Conservation (phyloP, 2,888 invertebrate species). For the Aphodius sticticus region DNA sequence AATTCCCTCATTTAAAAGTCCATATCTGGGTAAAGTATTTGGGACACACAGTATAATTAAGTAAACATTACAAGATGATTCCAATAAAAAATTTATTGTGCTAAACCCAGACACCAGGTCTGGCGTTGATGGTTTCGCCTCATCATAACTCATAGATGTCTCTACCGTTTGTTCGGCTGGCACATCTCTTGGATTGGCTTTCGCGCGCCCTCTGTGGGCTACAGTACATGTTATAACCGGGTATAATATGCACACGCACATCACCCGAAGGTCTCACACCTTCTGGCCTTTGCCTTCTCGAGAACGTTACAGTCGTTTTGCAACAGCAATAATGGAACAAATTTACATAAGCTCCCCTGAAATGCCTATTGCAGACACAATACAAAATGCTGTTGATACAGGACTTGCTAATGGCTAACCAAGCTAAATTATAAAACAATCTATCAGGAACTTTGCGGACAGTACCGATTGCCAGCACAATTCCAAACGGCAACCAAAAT, state of each 20-base stretch:
- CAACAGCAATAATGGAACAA: constrained; percentile 84
- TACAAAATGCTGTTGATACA: constrained; percentile 73
- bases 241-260: constrained; percentile 79
- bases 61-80: background rate
- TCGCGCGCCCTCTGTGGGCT: constrained; percentile 65
- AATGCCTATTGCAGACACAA: constrained; percentile 70
- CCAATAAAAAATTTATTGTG: background rate
- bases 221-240: constrained; percentile 73
- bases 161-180: constrained; percentile 62
- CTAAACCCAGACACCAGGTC: constrained; percentile 56
- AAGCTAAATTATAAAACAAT: constrained; percentile 72
- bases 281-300: constrained; percentile 66
- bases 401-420: constrained; percentile 75
- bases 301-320: constrained; percentile 76
- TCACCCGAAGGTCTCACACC: constrained; percentile 64
- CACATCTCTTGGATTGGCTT: constrained; percentile 54
- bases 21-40: too few species aligned
- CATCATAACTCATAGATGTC: constrained; percentile 67
- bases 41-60: background rate
- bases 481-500: constrained; percentile 75
- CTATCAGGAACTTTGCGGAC: constrained; percentile 61
- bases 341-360: constrained; percentile 75
- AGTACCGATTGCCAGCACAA: constrained; percentile 66
- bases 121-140: constrained; percentile 53
- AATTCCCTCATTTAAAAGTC: too few species aligned